A percentile compares a stretch with the other conserved stretches of the same genome.
phyloP scores from a whole-genome alignment of 2,888 invertebrate species.

The Thysanoteuthis rhombus region DNA sequence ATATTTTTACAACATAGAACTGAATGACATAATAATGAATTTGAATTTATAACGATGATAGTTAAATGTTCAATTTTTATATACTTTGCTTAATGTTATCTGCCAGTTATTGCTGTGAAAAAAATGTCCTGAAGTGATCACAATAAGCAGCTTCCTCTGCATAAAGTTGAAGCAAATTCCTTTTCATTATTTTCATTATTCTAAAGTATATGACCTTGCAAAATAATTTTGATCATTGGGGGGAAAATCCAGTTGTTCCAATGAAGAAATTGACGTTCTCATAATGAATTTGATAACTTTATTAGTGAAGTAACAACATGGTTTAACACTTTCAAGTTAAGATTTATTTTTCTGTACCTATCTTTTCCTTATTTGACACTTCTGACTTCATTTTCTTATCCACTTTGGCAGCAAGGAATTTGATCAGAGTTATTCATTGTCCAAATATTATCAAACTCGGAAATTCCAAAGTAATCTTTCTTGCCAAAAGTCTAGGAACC shows the following conservation, averaged over 20 bases:
- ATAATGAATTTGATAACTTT: not conserved
- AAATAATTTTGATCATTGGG: not conserved
- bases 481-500: not conserved
- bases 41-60: too few relatives aligned
- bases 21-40: too few relatives aligned
- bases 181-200: too few relatives aligned
- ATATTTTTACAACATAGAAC: too few relatives aligned
- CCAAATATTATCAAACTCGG: not conserved
- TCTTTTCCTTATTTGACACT: not conserved
- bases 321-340: not conserved
- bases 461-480: not conserved
- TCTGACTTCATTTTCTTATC: not conserved
- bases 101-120: too few relatives aligned
- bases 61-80: too few relatives aligned
- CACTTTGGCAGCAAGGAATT: not conserved
- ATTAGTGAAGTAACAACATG: not conserved
- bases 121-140: too few relatives aligned
- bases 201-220: too few relatives aligned
- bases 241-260: not conserved
- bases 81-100: too few relatives aligned
- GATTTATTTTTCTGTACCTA: not conserved
- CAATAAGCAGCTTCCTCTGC: too few relatives aligned
- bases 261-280: not conserved
- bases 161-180: too few relatives aligned
- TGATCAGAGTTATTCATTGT: not conserved